Evolutionary conservation across 2,113 vertebrate genomes (phyloP).

Genomic region (Dipodomys spectabilis): DNA sequence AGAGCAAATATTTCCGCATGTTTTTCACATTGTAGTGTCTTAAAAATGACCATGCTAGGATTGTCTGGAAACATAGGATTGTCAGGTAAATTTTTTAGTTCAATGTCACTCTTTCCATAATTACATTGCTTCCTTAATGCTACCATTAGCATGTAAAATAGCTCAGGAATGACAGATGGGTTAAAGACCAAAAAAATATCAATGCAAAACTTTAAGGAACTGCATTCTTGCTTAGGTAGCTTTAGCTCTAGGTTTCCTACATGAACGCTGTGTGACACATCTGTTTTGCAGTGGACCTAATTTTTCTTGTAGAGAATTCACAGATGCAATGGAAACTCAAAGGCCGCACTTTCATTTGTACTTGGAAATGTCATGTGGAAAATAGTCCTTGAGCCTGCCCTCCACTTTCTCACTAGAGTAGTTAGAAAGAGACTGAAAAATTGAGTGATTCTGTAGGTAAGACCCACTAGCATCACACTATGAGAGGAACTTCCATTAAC

Average conservation of each 20-base stretch:
- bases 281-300: slow-evolving; percentile 12
- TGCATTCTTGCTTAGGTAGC: neutral
- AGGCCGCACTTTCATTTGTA: slow-evolving; percentile 45
- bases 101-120: neutral
- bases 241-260: neutral
- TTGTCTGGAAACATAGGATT: neutral
- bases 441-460: neutral
- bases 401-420: slow-evolving; percentile 10
- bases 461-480: slow-evolving; percentile 60
- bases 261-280: neutral
- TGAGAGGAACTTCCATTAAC: slow-evolving; percentile 69
- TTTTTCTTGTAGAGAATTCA: slow-evolving; percentile 14
- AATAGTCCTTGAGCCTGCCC: slow-evolving; percentile 28
- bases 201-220: neutral
- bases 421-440: slow-evolving; percentile 63
- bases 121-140: neutral
- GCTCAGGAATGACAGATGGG: neutral
- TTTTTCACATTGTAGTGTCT: neutral
- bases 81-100: neutral
- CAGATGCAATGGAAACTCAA: neutral
- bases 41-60: neutral
- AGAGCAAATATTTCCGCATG: neutral
- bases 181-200: no score
- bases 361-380: slow-evolving; percentile 61
- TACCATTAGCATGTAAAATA: neutral